Evolutionary conservation across 2,113 vertebrate genomes (phyloP).

Genomic region (Lepisosteus osseus): DNA sequence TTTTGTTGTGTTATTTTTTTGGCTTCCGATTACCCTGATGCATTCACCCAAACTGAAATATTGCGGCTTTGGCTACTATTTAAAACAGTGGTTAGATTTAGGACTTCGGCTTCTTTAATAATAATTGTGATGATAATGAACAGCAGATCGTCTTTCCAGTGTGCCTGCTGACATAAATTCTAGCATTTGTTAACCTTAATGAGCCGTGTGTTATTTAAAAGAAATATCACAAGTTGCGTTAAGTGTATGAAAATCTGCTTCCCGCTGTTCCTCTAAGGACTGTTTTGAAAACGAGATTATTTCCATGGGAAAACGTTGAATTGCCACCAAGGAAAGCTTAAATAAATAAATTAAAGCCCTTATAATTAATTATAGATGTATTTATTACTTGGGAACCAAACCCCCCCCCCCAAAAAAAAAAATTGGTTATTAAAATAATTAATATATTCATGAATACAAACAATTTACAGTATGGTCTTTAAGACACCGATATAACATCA

Average conservation of each 20-base stretch:
- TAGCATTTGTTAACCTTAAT: not conserved
- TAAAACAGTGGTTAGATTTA: too few species aligned
- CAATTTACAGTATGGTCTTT: not conserved
- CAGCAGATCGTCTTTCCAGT: not conserved
- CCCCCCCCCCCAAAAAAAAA: too few species aligned
- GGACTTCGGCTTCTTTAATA: too few species aligned
- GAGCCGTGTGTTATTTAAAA: conserved; percentile 12
- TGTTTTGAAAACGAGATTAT: not conserved
- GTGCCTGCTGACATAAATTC: not conserved
- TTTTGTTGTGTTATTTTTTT: too few species aligned
- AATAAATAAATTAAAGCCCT: too few species aligned
- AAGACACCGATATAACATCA: not conserved
- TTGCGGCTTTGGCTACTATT: too few species aligned
- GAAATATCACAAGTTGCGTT: not conserved
- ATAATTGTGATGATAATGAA: too few species aligned
- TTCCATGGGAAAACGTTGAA: conserved; percentile 10
- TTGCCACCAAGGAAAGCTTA: not conserved
- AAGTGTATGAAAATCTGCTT: not conserved
- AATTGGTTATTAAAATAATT: too few species aligned
- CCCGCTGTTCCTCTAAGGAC: conserved; percentile 5
- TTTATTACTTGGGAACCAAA: too few species aligned
- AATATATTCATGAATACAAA: conserved; percentile 1
- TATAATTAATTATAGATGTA: too few species aligned
- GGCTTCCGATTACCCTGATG: too few species aligned
- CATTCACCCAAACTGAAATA: too few species aligned